These are phyloP conservation scores for Drosophila setifemur DNA, from an alignment of 1,140 invertebrate species.

Conservation along the genomic window DNA sequence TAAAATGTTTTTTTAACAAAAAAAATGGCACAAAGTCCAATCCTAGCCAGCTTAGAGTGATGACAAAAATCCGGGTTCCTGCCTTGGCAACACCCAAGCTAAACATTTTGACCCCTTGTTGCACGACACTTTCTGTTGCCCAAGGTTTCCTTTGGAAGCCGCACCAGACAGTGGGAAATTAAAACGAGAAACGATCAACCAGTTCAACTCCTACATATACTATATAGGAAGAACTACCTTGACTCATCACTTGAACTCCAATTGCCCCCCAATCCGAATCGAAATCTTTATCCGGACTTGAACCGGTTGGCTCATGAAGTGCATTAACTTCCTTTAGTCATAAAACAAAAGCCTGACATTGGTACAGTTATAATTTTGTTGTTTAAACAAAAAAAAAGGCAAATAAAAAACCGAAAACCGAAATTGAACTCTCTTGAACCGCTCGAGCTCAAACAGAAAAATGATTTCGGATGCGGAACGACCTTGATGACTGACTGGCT, in stretches of 20 bases:
- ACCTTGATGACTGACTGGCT: slow-evolving; percentile 61
- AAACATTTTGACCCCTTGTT: not conserved
- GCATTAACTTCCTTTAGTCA: slow-evolving; percentile 74
- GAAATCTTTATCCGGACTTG: slow-evolving; percentile 13
- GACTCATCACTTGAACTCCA: slow-evolving; percentile 64
- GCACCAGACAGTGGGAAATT: not conserved
- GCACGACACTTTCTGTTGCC: slow-evolving; percentile 16
- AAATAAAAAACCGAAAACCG: slow-evolving; percentile 21
- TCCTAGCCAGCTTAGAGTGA: no score
- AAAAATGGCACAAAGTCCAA: no score
- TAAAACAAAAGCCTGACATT: slow-evolving; percentile 62
- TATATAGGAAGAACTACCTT: slow-evolving; percentile 47
- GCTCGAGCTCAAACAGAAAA: slow-evolving; percentile 20
- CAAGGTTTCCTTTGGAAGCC: slow-evolving; percentile 21
- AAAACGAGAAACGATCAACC: not conserved
- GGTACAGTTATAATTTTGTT: slow-evolving; percentile 68
- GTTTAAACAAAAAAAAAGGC: slow-evolving; percentile 13
- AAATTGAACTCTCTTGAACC: slow-evolving; percentile 76
- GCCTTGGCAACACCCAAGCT: not conserved
- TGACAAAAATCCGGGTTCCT: not conserved
- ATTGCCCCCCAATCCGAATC: not conserved
- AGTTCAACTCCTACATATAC: slow-evolving; percentile 17
- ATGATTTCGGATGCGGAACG: slow-evolving; percentile 66
- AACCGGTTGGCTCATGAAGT: slow-evolving; percentile 57
- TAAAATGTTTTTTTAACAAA: no score